Percentiles rank a stretch among this genome's conserved stretches.
These are phyloP conservation scores for Harpagoxenus sublaevis DNA, from an alignment of 2,888 invertebrate genomes.

Conservation along the genomic window DNA sequence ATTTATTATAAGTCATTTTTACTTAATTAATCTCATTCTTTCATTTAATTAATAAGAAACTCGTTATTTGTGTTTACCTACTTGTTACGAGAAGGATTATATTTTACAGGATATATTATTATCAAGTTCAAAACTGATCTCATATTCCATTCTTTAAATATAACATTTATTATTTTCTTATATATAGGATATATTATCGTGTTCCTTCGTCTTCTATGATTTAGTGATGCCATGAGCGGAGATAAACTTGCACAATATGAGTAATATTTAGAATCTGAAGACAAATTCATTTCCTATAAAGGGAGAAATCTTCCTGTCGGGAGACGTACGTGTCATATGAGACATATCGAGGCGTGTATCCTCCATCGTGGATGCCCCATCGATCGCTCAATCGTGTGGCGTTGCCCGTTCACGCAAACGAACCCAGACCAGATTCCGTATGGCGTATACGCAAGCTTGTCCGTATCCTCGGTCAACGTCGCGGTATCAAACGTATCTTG, in stretches of 20 bases:
- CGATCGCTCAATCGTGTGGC: slow-evolving; percentile 41
- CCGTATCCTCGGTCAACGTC: slow-evolving; percentile 38
- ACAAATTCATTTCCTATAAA: slow-evolving; percentile 48
- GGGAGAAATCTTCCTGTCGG: background rate
- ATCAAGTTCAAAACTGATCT: background rate
- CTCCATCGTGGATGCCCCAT: slow-evolving; percentile 3
- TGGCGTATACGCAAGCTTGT: slow-evolving; percentile 24
- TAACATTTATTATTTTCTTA: background rate
- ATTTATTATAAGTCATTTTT: background rate
- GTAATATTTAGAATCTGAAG: background rate
- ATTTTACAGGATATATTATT: background rate
- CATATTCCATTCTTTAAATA: background rate
- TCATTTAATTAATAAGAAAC: background rate
- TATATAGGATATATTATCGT: too few species aligned
- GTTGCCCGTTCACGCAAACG: slow-evolving; percentile 28
- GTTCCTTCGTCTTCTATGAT: too few species aligned
- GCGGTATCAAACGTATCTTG: slow-evolving; percentile 26
- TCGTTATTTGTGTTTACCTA: background rate
- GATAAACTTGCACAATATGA: background rate
- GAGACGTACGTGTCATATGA: background rate
- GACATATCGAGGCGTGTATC: background rate
- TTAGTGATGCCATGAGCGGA: background rate
- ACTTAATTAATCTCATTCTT: background rate
- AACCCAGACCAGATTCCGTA: slow-evolving; percentile 12
- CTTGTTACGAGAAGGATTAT: background rate